Evolutionary conservation across 2,888 invertebrate genomes (phyloP).

Genomic region (Himalopsyche anomala): DNA sequence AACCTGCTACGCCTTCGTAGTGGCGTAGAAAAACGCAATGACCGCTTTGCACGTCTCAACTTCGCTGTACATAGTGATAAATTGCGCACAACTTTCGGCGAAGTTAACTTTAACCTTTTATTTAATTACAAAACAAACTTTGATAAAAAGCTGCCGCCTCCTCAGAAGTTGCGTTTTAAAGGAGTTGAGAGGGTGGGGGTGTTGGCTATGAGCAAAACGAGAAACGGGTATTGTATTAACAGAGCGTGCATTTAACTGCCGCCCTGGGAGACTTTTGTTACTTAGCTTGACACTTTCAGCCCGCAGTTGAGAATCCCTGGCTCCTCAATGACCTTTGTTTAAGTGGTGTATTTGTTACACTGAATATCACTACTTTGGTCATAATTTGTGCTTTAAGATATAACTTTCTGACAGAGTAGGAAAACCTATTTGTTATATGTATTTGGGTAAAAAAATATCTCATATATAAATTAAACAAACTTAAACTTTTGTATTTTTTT

Average conservation of each 20-base stretch:
- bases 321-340: not conserved
- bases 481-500: no score
- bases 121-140: constrained; percentile 34
- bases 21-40: no score
- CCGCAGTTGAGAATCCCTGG: constrained; percentile 10
- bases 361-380: no score
- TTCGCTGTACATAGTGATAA: not conserved
- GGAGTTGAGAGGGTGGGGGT: not conserved
- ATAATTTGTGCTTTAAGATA: no score
- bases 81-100: constrained; percentile 1
- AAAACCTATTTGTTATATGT: no score
- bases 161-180: constrained; percentile 9
- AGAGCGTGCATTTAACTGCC: constrained; percentile 54
- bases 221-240: constrained; percentile 14
- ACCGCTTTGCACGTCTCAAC: constrained; percentile 12
- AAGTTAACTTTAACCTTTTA: constrained; percentile 20
- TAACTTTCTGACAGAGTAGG: no score
- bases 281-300: constrained; percentile 31
- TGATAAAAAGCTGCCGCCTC: not conserved
- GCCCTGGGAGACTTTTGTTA: constrained; percentile 43
- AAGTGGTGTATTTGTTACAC: not conserved
- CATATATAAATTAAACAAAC: no score
- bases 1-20: no score
- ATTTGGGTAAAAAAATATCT: no score
- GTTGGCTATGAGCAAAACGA: not conserved